A percentile compares a stretch with the other conserved stretches of the same genome.
Conservation (phyloP, 2,113 vertebrate genomes). For the Actenoides lindsayi region DNA sequence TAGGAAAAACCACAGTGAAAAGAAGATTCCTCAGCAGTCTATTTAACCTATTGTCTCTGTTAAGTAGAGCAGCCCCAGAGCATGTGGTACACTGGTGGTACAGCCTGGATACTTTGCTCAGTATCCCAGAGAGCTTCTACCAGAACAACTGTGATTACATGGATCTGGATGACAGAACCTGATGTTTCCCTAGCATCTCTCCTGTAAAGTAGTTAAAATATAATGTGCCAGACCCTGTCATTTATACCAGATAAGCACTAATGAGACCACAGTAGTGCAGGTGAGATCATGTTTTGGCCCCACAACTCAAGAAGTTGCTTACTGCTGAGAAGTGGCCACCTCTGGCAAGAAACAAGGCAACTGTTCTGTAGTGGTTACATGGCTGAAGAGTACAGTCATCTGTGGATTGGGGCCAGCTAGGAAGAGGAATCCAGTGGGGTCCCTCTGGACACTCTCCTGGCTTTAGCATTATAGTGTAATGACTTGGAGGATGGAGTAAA, state of each 20-base stretch:
- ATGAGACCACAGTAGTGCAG: conserved; percentile 1
- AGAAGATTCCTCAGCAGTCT: neutral
- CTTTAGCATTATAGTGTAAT: neutral
- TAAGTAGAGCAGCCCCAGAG: neutral
- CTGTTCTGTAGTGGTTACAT: neutral
- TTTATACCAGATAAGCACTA: neutral
- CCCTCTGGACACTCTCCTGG: conserved; percentile 19
- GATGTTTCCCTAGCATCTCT: neutral
- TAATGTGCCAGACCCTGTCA: neutral
- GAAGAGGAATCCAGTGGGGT: conserved; percentile 28
- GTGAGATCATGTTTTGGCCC: conserved; percentile 10
- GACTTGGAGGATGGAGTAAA: neutral
- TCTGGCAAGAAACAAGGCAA: conserved; percentile 22
- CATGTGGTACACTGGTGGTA: neutral
- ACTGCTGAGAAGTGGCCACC: neutral
- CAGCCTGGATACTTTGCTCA: neutral
- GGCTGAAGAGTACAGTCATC: conserved; percentile 18
- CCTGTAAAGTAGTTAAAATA: neutral
- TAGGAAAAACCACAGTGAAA: neutral
- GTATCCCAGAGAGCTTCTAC: neutral
- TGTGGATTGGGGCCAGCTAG: conserved; percentile 23
- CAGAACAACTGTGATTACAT: neutral
- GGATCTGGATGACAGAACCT: neutral
- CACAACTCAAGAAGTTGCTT: neutral
- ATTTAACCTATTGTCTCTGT: neutral